Base-by-base conservation (phyloP, 2,113 vertebrate genomes). In the Anser brachyrhynchus region DNA sequence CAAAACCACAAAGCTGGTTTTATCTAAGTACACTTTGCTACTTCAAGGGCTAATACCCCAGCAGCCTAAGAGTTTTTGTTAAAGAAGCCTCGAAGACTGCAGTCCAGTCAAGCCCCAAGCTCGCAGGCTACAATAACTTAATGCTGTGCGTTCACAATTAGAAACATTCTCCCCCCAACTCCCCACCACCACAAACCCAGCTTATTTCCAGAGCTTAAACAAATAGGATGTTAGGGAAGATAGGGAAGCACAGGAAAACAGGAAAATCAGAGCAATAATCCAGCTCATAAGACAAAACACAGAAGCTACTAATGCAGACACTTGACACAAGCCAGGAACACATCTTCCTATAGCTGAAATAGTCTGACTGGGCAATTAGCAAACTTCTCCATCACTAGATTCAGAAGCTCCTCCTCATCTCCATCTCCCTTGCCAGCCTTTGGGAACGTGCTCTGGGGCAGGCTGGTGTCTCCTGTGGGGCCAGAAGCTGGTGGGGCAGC, bases 391-490 rank as follows among this genome's bases (percentile, higher is more conserved):
- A 31, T 3, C 52, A 57, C 22, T 37, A 25, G 26, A n/a, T 70
- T 22, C 64, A 22, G n/a, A 89, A 16, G 16, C 35, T 62, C 14
- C 26, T 43, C 9, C 57, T 59, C 35, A 25, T 33, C 58, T 29
- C 21, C 35, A 62, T 17, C 10, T 65, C 51, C 52, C 21, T 37
- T 49, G 39, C 31, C 33, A 75, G 49, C 33, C 28, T 46, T 11
- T 21, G 15, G 6, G 11, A 4, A 49, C 7, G 3, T 18, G 9
- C 13, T 85, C 11, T 22, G 20, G 31, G 29, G 13, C n/a, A 66
- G n/a, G 5, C 3, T 39, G 29, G 15, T 75, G 19, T 62, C 72
- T 52, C 4, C 22, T 23, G 12, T 0, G 0, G 7, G 51, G 44
- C 16, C 1, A 4, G 16, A 51, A 13, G 16, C 11, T 51, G 19